phyloP scores from a whole-genome alignment of 1,140 invertebrate genomes.

The Drosophila obscura region DNA sequence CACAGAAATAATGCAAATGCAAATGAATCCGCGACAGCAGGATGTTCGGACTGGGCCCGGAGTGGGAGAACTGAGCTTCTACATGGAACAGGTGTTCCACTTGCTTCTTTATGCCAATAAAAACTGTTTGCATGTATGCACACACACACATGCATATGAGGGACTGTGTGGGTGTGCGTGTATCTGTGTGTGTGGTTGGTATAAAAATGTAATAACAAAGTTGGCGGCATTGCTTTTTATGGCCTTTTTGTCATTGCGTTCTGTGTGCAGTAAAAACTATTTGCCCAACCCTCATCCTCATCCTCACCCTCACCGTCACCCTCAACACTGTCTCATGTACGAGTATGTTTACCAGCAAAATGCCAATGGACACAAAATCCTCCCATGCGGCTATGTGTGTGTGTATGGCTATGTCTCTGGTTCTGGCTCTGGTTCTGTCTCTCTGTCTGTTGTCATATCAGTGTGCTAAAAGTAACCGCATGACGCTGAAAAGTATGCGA shows the following conservation, averaged over 20 bases:
- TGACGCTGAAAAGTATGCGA: slow-evolving; percentile 66
- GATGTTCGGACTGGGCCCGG: slow-evolving; percentile 1
- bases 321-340: background rate
- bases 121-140: slow-evolving; percentile 30
- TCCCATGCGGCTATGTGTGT: slow-evolving; percentile 1
- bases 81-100: slow-evolving; percentile 63
- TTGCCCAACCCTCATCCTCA: slow-evolving; percentile 24
- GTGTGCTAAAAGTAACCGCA: slow-evolving; percentile 66
- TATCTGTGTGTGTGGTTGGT: slow-evolving; percentile 25
- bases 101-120: slow-evolving; percentile 53
- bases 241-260: slow-evolving; percentile 67
- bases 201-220: slow-evolving; percentile 76
- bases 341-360: slow-evolving; percentile 73
- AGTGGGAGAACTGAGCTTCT: background rate
- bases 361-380: slow-evolving; percentile 70
- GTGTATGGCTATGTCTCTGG: background rate
- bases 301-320: background rate
- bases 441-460: slow-evolving; percentile 58
- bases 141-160: background rate
- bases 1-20: slow-evolving; percentile 55
- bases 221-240: slow-evolving; percentile 72
- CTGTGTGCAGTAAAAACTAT: slow-evolving; percentile 67
- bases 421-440: no score
- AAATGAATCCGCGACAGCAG: slow-evolving; percentile 55
- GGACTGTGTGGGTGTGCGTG: background rate